Conservation (phyloP, 2,113 vertebrate species). For the Cervus canadensis region DNA sequence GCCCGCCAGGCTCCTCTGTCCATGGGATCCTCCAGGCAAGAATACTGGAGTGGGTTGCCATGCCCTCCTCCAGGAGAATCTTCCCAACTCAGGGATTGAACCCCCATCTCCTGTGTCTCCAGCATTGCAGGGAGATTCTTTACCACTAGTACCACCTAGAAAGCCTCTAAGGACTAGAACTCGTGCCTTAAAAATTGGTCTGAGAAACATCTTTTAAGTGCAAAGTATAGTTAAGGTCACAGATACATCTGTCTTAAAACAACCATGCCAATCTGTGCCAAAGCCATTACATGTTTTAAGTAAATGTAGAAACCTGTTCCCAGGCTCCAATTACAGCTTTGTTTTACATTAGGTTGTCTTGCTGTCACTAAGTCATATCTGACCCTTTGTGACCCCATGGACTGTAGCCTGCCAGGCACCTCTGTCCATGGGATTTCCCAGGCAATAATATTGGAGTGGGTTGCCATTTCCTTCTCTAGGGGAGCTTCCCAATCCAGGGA, state of each 20-base stretch:
- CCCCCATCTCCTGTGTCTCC: accelerated
- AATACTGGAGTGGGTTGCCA: neutral
- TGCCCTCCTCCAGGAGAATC: neutral
- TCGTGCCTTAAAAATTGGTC: neutral
- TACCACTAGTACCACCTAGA: neutral
- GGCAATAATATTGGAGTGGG: neutral
- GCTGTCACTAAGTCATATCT: neutral
- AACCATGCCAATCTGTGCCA: neutral
- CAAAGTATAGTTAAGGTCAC: neutral
- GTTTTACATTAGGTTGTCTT: neutral
- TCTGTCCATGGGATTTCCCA: neutral
- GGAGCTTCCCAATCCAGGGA: neutral
- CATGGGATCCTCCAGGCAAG: neutral
- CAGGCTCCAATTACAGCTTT: neutral
- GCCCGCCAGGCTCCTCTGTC: neutral
- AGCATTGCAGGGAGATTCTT: neutral
- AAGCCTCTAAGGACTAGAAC: neutral
- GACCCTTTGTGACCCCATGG: neutral
- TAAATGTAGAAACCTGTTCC: neutral
- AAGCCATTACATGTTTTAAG: neutral
- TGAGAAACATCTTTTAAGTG: neutral
- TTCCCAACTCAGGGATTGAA: neutral
- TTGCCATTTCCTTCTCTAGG: neutral
- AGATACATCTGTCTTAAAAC: neutral
- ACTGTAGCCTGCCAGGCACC: neutral